These are phyloP conservation scores for Micromys minutus DNA, from an alignment of 2,113 vertebrate species.

Conservation along the genomic window DNA sequence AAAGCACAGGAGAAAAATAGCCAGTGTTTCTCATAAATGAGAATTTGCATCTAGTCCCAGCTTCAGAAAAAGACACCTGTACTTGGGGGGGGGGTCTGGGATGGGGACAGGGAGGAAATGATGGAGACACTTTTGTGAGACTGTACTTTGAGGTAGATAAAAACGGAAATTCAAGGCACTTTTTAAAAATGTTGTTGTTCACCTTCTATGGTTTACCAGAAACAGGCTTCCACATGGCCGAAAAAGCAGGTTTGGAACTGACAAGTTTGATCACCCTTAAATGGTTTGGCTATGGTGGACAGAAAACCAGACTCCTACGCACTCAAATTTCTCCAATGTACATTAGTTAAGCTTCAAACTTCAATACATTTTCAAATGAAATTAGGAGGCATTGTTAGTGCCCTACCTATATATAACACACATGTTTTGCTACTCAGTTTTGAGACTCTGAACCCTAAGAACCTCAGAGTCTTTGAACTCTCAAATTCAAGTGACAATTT, in stretches of 20 bases:
- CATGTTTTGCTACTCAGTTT: neutral
- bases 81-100: neutral
- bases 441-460: neutral
- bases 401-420: neutral
- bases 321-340: neutral
- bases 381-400: neutral
- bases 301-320: neutral
- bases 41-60: neutral
- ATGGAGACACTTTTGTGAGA: neutral
- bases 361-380: neutral
- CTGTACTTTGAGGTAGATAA: neutral
- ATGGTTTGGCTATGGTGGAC: neutral
- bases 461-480: neutral
- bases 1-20: neutral
- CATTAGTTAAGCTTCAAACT: neutral
- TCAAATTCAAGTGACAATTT: neutral
- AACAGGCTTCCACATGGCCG: neutral
- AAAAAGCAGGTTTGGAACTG: accelerated
- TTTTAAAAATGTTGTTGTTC: neutral
- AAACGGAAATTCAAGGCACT: neutral
- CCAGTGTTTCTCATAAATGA: neutral
- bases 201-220: neutral
- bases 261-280: neutral
- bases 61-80: neutral
- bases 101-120: neutral